Conservation (phyloP, 2,797 vertebrate species). For the Mus caroli region DNA sequence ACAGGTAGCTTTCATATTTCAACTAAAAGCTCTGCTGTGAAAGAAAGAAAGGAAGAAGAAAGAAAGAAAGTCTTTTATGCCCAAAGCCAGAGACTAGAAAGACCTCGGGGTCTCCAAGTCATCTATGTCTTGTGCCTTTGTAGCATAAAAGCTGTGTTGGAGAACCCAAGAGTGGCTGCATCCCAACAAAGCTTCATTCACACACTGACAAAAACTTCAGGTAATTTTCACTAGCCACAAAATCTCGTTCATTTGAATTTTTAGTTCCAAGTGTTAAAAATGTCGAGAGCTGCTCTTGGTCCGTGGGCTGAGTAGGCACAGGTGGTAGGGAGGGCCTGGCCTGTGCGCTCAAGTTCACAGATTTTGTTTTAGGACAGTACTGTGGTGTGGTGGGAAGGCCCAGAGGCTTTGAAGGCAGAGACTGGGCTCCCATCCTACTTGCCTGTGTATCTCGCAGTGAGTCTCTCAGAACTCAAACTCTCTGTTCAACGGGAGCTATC, state of each 20-base stretch:
- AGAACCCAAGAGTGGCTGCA: fast-evolving
- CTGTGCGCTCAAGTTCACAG: fast-evolving
- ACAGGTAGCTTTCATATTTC: fast-evolving
- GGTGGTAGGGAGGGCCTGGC: background rate
- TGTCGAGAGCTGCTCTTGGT: background rate
- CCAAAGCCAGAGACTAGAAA: background rate
- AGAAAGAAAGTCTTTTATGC: background rate
- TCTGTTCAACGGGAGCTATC: background rate
- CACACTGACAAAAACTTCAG: background rate
- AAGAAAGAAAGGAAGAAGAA: too few species aligned
- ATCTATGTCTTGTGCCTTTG: fast-evolving
- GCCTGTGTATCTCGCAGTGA: background rate
- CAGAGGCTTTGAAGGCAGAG: background rate
- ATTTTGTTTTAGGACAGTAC: background rate
- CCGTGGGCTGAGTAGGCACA: fast-evolving
- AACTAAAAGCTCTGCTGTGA: background rate
- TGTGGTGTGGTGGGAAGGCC: fast-evolving
- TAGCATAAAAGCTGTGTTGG: background rate
- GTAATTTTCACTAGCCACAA: background rate
- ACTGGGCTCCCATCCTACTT: background rate
- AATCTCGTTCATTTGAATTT: background rate
- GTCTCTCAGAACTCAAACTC: background rate
- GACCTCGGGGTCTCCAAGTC: too few species aligned
- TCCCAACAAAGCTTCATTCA: background rate
- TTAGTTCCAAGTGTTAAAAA: background rate